These are phyloP conservation scores for Petrophora chlorosata DNA, from an alignment of 2,888 invertebrate species.

Conservation along the genomic window DNA sequence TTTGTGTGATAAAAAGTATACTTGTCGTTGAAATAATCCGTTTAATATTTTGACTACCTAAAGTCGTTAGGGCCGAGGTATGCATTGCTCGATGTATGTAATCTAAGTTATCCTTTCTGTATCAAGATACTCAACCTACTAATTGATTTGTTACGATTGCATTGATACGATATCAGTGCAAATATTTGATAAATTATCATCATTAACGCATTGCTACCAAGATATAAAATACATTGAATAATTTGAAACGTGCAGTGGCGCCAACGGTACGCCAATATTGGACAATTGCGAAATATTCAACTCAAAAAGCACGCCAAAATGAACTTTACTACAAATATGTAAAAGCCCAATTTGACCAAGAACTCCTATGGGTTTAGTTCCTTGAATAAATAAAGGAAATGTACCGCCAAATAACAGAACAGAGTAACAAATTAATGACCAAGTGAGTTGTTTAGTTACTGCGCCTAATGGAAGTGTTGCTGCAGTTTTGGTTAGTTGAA, in stretches of 20 bases:
- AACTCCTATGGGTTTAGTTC: background rate
- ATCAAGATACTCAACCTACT: constrained; percentile 9
- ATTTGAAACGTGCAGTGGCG: constrained; percentile 15
- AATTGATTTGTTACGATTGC: constrained; percentile 16
- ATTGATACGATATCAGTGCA: constrained; percentile 11
- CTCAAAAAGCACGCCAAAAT: background rate
- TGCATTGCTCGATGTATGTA: background rate
- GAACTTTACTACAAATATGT: background rate
- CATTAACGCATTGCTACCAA: constrained; percentile 22
- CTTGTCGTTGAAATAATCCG: too few species aligned
- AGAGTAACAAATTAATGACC: constrained; percentile 25
- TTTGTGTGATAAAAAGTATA: too few species aligned
- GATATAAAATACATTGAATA: constrained; percentile 16
- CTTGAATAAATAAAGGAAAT: constrained; percentile 16
- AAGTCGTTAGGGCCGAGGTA: too few species aligned
- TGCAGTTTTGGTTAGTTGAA: constrained; percentile 30
- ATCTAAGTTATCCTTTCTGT: constrained; percentile 1
- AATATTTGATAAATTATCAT: constrained; percentile 22
- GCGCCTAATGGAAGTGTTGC: constrained; percentile 28
- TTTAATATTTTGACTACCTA: too few species aligned
- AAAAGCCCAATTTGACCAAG: background rate
- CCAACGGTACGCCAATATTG: constrained; percentile 5
- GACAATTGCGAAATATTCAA: constrained; percentile 11
- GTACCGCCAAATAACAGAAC: constrained; percentile 8
- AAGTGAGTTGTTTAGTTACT: constrained; percentile 23